Conservation (phyloP, 2,888 invertebrate genomes). For the Caenorhabditis macrosperma region DNA sequence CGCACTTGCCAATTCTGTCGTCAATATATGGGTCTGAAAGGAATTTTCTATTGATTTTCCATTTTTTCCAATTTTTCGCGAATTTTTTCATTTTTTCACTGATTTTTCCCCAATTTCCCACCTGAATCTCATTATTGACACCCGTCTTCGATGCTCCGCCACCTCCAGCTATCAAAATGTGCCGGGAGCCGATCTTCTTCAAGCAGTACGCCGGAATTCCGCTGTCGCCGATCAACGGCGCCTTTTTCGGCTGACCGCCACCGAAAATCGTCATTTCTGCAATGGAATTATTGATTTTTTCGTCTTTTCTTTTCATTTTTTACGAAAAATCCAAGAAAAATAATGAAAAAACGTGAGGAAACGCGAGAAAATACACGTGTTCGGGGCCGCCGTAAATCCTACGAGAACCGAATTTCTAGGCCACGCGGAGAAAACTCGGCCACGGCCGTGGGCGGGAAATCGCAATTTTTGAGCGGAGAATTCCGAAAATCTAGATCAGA, state of each 20-base stretch:
- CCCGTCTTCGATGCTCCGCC: conserved; percentile 98
- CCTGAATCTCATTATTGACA: conserved; percentile 93
- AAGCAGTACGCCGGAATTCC: conserved; percentile 73
- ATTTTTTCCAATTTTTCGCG: conserved; percentile 3
- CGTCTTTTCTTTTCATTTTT: too few relatives aligned
- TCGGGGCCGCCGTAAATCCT: conserved; percentile 14
- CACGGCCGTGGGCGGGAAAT: conserved; percentile 12
- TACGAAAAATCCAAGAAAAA: too few relatives aligned
- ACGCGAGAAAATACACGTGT: conserved; percentile 32
- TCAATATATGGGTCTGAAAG: conserved; percentile 53
- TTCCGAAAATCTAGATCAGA: too few relatives aligned
- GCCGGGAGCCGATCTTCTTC: conserved; percentile 73
- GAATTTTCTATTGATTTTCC: neutral
- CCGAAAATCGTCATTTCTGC: conserved; percentile 33
- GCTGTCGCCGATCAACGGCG: conserved; percentile 65
- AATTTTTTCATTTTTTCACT: neutral
- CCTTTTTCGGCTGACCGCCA: conserved; percentile 14
- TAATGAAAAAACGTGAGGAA: neutral
- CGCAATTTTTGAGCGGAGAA: neutral
- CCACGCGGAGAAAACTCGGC: conserved; percentile 1
- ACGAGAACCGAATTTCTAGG: conserved; percentile 17
- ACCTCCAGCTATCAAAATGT: conserved; percentile 94
- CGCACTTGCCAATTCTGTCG: conserved; percentile 14
- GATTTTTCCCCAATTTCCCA: conserved; percentile 23
- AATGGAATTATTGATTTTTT: neutral